Base-by-base conservation (phyloP, 2,797 vertebrate species). In the Microcaecilia unicolor region DNA sequence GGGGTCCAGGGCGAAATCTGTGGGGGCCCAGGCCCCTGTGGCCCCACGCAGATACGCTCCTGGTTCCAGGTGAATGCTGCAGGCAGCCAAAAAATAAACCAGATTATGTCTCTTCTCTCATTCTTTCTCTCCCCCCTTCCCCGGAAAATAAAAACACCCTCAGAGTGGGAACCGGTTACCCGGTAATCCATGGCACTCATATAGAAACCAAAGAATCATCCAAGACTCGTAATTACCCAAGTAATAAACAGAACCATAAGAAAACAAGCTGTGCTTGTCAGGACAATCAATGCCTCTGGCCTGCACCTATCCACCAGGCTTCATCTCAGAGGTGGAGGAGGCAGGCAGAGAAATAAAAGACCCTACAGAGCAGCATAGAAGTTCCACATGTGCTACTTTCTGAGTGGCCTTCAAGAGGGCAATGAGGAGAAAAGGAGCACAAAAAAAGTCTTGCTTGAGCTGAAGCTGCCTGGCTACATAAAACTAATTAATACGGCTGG, bases 401-500 rank as follows among this genome's bases (percentile, higher is more conserved):
- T 28, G 51, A 79, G 69, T 65, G 70, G 70, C 64, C 74, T 73
- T 78, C 67, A 53, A 80, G 62, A 64, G 57, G 61, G 60, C 53
- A 37, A 56, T 47, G 48, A 55, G 12, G 39, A 33, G 23, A 31
- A 12, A 25, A 24, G 30, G 22, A 44, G 48, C 28, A 50, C 45
- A 42, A 61, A 58, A 58, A 33, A 41, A 54, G 39, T 44, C 56
- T 63, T 62, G 31, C 53, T 62, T 48, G 67, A 70, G 56, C 55
- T 44, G 56, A 56, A 54, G 58, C 56, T 66, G 67, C 69, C 76
- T 69, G 44, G 65, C 37, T 55, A 61, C 76, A 74, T 61, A 68
- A 61, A 70, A 51, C 72, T 74, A 84, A 86, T 87, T 84, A 79
- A 78, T 64, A 41, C 17, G 39, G 50, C 54, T 16, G 13, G 55